Base-by-base conservation (phyloP, 2,888 invertebrate genomes). In the Ophion ventricosus region DNA sequence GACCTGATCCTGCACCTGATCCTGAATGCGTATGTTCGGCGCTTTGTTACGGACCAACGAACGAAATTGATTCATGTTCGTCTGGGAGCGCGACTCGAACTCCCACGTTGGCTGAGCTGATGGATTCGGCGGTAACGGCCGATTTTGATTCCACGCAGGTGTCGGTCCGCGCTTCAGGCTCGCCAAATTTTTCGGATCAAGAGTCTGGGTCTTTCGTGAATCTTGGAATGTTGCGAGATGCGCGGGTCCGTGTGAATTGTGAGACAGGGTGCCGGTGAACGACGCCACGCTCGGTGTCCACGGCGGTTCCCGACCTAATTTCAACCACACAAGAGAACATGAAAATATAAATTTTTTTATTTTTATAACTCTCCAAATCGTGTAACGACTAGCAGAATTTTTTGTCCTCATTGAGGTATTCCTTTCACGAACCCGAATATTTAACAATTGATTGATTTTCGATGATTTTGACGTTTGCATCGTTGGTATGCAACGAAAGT, bases 31-130 rank as follows among this genome's bases (percentile, higher is more conserved):
- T 69, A 92, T 92, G 26, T 91, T 91, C 7, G 93, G 90, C 25
- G 93, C 88, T 82, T 93, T 93, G 86, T 93, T 93, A 43, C 93
- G 90, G 35, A 93, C 92, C 83, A 95, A 90, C 75, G 95, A 95
- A 23, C 95, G 94, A 88, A 95, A 95, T 86, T 94, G 94, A 85
- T 94, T 94, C 89, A 94, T 94, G 85, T 94, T 94, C 57, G 86
- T 92, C 85, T 92, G 93, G 80, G 93, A 92, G 78, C 90, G 92
- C 2, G 93, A 91, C 74, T 92, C 92, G 82, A 93, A 91, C 76
- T 93, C 92, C 92, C 93, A 91, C 25, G 88, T 86, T 8, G 88
- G 88, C 57, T 88, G 88, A 14, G 69, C 70, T 20, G 87, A 77
- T 2, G 91, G 91, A 80, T 91, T 91, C 25, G 91, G 91, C 49